Conservation (phyloP, 2,113 vertebrate species). For the Pavo muticus region DNA sequence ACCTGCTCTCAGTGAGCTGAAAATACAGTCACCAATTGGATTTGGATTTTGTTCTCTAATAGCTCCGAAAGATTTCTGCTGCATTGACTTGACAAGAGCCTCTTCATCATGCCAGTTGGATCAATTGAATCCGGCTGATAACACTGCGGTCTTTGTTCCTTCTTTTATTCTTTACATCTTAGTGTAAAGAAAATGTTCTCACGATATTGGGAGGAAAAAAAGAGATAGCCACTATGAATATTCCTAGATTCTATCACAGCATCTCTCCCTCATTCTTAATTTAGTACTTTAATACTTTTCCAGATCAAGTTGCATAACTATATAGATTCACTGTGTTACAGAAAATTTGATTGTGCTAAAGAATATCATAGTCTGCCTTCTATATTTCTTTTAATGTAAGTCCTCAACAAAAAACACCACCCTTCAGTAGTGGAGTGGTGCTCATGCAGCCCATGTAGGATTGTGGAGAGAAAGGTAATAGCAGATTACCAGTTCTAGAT, state of each 20-base stretch:
- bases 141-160: background rate
- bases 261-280: slow-evolving; percentile 1
- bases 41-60: background rate
- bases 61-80: background rate
- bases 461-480: too few relatives aligned
- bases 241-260: background rate
- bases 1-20: background rate
- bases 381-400: background rate
- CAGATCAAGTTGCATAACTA: background rate
- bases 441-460: background rate
- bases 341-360: background rate
- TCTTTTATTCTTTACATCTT: background rate
- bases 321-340: background rate
- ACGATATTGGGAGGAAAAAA: background rate
- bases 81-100: background rate
- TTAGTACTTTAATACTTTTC: slow-evolving; percentile 19
- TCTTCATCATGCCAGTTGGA: background rate
- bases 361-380: background rate
- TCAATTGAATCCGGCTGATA: background rate
- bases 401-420: background rate
- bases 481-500: too few relatives aligned
- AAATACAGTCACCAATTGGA: background rate
- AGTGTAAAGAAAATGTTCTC: background rate
- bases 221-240: background rate
- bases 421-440: background rate